A percentile compares a stretch with the other conserved stretches of the same genome.
Evolutionary conservation across 2,113 vertebrate species (phyloP).

Genomic region (Melanocharis versteri): DNA sequence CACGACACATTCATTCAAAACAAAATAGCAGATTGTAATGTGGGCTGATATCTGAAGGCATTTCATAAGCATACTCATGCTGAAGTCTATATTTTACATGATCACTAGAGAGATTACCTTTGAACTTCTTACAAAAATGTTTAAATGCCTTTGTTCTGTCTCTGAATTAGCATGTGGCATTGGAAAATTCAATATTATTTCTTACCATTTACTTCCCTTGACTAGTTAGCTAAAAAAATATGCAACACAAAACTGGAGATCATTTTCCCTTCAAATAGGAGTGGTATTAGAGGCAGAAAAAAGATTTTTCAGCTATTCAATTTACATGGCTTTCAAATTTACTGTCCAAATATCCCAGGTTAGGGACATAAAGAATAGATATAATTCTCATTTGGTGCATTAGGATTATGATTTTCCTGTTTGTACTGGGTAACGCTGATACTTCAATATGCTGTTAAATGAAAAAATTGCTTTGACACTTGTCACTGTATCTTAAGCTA

Average conservation of each 20-base stretch:
- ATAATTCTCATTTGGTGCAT: neutral
- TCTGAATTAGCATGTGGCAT: neutral
- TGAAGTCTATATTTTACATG: conserved; percentile 39
- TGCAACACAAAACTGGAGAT: neutral
- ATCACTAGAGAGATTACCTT: conserved; percentile 45
- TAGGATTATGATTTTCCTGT: neutral
- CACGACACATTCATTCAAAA: conserved; percentile 59
- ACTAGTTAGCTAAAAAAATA: conserved; percentile 17
- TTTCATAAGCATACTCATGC: conserved; percentile 13
- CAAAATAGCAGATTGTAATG: conserved; percentile 62
- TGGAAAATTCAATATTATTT: neutral
- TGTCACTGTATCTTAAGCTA: conserved; percentile 33
- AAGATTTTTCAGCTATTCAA: neutral
- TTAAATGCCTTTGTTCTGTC: conserved; percentile 24
- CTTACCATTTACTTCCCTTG: neutral
- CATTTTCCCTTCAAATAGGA: neutral
- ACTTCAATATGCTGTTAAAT: conserved; percentile 18
- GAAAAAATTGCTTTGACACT: conserved; percentile 58
- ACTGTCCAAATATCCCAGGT: neutral
- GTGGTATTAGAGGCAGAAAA: neutral
- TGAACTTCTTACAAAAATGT: conserved; percentile 33
- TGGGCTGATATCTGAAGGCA: conserved; percentile 55
- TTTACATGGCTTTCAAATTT: neutral
- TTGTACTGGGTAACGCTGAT: neutral
- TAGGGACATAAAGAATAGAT: neutral